These are phyloP conservation scores for Riptortus pedestris DNA, from an alignment of 1,140 invertebrate genomes.

Conservation along the genomic window DNA sequence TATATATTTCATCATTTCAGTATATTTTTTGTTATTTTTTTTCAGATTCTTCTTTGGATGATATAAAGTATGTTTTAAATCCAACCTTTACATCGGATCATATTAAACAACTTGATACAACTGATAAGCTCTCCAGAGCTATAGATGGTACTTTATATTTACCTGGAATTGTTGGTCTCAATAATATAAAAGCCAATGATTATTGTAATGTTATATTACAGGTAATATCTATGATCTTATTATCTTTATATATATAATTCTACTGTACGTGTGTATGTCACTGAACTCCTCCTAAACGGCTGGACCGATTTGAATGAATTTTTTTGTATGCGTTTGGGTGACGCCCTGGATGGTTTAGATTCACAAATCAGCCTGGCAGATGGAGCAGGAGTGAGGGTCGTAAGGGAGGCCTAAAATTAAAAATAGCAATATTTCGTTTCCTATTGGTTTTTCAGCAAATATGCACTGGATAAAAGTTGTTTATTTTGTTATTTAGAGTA, in stretches of 20 bases:
- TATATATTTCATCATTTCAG: too few species aligned
- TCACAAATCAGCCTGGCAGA: too few species aligned
- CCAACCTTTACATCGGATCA: conserved; percentile 83
- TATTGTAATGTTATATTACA: conserved; percentile 98
- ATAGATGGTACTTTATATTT: conserved; percentile 95
- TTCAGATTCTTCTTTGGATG: conserved; percentile 90
- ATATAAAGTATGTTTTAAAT: conserved; percentile 98
- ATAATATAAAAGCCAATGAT: conserved; percentile 99
- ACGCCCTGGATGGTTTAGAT: too few species aligned
- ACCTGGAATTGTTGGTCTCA: conserved; percentile 92
- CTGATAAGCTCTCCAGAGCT: conserved; percentile 80
- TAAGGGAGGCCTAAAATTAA: too few species aligned
- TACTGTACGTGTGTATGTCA: too few species aligned
- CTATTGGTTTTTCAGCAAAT: neutral
- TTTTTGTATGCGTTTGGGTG: too few species aligned
- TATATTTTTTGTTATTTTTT: conserved; percentile 28
- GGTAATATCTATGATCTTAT: conserved; percentile 41
- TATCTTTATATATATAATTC: too few species aligned
- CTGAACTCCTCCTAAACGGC: too few species aligned
- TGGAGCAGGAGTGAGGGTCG: too few species aligned
- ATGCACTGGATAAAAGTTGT: neutral
- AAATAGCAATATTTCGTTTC: too few species aligned
- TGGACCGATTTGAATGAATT: too few species aligned
- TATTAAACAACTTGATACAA: conserved; percentile 69
- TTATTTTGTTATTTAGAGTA: too few species aligned